A percentile compares a stretch with the other conserved stretches of the same genome.
Evolutionary conservation across 2,797 vertebrate genomes (phyloP).

Genomic region (Poeciliopsis paucimaculata): DNA sequence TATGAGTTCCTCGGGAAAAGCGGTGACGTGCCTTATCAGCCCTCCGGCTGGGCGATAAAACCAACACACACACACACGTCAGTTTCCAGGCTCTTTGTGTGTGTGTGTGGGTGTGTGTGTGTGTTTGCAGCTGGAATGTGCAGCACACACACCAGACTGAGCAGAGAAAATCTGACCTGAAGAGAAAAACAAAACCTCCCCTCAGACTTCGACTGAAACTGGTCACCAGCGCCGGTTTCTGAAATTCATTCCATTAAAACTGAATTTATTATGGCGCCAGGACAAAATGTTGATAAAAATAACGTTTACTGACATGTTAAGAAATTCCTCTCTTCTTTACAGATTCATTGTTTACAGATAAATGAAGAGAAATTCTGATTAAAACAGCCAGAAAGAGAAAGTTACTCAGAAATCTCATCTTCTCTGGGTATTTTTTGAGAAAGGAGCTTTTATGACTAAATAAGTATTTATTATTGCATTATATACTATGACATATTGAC

Average conservation of each 20-base stretch:
- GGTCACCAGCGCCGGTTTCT: neutral
- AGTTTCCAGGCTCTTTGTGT: neutral
- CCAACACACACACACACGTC: slow-evolving; percentile 27
- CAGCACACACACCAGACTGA: neutral
- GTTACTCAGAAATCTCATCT: neutral
- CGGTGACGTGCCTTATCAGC: slow-evolving; percentile 80
- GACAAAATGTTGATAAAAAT: neutral
- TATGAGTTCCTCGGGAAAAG: slow-evolving; percentile 78
- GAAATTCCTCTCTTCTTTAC: neutral
- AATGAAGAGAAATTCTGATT: neutral
- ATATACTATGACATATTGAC: neutral
- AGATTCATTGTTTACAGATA: neutral
- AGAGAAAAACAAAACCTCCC: neutral
- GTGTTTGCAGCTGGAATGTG: neutral
- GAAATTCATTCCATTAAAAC: neutral
- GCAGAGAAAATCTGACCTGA: neutral
- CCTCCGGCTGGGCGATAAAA: slow-evolving; percentile 82
- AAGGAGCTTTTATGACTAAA: neutral
- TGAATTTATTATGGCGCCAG: neutral
- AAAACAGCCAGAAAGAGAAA: neutral
- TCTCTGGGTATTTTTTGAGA: neutral
- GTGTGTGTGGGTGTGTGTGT: slow-evolving; percentile 22
- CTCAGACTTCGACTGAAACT: neutral
- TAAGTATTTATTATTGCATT: neutral
- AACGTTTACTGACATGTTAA: neutral